Conservation (phyloP, 2,113 vertebrate genomes). For the Brachyhypopomus gauderio region DNA sequence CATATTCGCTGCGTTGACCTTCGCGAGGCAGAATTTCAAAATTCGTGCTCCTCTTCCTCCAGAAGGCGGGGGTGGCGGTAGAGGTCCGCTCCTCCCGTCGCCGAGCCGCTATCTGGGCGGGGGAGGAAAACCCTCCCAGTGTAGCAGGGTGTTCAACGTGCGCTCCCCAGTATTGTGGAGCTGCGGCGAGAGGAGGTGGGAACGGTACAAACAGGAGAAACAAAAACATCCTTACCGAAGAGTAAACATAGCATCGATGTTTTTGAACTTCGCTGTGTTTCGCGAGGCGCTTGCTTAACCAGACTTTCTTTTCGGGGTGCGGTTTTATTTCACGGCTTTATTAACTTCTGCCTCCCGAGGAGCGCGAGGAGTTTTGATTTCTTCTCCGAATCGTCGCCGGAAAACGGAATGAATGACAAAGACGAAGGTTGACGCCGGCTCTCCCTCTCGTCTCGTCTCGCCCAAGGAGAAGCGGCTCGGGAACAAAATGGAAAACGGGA, state of each 20-base stretch:
- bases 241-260: neutral
- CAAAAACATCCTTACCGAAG: neutral
- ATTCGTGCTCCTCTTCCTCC: neutral
- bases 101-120: constrained; percentile 66
- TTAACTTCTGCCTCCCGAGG: constrained; percentile 52
- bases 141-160: neutral
- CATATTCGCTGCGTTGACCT: too few species aligned
- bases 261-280: neutral
- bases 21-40: too few species aligned
- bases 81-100: constrained; percentile 58
- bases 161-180: constrained; percentile 13
- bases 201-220: neutral
- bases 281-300: neutral
- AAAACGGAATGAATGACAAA: constrained; percentile 83
- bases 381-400: constrained; percentile 51
- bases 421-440: constrained; percentile 80
- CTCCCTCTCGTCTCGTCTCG: constrained; percentile 73
- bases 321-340: constrained; percentile 10
- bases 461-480: constrained; percentile 76
- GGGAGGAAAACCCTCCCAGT: constrained; percentile 52
- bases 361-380: constrained; percentile 54
- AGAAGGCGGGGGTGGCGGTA: constrained; percentile 62
- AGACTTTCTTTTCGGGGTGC: neutral
- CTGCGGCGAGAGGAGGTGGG: constrained; percentile 21
- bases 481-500: constrained; percentile 74